Base-by-base conservation (phyloP, 1,140 invertebrate species). In the Cotesia typhae region DNA sequence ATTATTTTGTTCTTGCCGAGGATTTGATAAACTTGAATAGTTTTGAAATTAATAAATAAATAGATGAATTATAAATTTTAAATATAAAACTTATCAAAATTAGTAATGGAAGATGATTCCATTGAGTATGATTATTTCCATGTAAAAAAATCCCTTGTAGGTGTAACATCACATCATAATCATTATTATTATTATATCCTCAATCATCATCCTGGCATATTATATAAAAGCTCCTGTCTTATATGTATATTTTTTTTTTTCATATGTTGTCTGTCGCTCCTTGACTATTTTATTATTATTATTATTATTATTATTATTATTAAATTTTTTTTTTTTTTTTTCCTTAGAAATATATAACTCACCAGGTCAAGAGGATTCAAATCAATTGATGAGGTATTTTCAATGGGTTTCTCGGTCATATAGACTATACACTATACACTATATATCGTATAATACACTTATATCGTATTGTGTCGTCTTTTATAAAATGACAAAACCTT, bases 401-500 rank as follows among this genome's bases (percentile, higher is more conserved):
- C 6, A 67, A 67, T 67, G 66, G 52, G 53, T 67, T 67, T 67
- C 66, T 53, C 66, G 51, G 51, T 67, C 51, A 36, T 51, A 55
- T 55, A 51, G 51, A 35, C 36, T 55, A 28, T 28, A 55, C 28
- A 28, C 14, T 14, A 14, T 14, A 14, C 14, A 14, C 28, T 28
- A 28, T 28, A 28, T 28, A 28, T 28, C 28, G 28, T 28, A 28
- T 28, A 28, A 28, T 28, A 28, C 41, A 47, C 41, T 47, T 47
- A 47, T 10, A 41, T 41, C 53, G 14, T 67, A 82, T 81, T 81
- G 80, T 81, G 28, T 77, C 77, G 75, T 75, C 76, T 81, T 47
- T 81, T 81, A 76, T 68, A 70, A 73, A 81, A 78, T 77, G 76
- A 79, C 77, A 77, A 77, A 78, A 79, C 77, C 75, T 52, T 67